Conservation (phyloP, 1,140 invertebrate genomes). For the Tetragonula clypearis region DNA sequence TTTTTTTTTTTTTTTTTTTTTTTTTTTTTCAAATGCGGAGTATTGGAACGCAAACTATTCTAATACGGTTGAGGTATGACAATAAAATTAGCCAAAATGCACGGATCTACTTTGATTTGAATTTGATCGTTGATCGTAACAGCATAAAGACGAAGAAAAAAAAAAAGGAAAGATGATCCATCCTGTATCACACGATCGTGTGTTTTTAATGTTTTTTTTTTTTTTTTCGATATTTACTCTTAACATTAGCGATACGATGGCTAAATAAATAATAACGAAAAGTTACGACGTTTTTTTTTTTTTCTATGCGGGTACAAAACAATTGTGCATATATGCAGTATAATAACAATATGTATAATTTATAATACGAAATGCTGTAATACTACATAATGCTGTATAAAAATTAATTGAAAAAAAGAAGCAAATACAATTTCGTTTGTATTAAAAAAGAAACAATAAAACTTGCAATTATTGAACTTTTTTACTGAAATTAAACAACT, state of each 20-base stretch:
- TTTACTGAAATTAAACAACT: not conserved
- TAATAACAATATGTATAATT: slow-evolving; percentile 38
- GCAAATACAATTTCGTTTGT: slow-evolving; percentile 69
- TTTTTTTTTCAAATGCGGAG: not conserved
- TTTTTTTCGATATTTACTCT: slow-evolving; percentile 54
- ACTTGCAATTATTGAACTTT: not conserved
- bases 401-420: slow-evolving; percentile 57
- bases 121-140: slow-evolving; percentile 26
- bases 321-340: slow-evolving; percentile 21
- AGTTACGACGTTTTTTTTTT: slow-evolving; percentile 20
- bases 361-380: slow-evolving; percentile 58
- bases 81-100: slow-evolving; percentile 65
- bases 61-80: slow-evolving; percentile 56
- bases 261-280: slow-evolving; percentile 22
- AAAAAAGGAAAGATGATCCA: slow-evolving; percentile 47
- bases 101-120: slow-evolving; percentile 45
- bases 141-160: slow-evolving; percentile 40
- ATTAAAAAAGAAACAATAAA: slow-evolving; percentile 51
- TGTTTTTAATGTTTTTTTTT: slow-evolving; percentile 59
- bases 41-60: slow-evolving; percentile 44
- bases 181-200: slow-evolving; percentile 48
- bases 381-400: slow-evolving; percentile 67
- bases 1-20: too few species aligned
- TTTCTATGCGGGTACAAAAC: slow-evolving; percentile 4
- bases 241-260: slow-evolving; percentile 14